Evolutionary conservation across 2,888 invertebrate genomes (phyloP), one percentile per base, ranked within the genome.

Genomic region (Neoascia interrupta): DNA sequence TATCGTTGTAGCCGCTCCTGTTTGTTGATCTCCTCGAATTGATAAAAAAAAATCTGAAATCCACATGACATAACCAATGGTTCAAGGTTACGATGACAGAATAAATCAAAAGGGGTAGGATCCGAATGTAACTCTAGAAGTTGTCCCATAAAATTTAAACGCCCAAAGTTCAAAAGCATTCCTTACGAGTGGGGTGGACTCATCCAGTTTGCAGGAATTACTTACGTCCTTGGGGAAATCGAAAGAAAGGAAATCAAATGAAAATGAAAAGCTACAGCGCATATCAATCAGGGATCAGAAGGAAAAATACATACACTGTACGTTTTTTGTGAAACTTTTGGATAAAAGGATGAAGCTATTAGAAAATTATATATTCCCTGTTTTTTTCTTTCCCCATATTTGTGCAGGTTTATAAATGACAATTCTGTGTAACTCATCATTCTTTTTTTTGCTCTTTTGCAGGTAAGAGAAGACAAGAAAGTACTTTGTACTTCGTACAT

Each of bases 81-180:
- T n/a, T n/a, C n/a, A n/a, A n/a, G n/a, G n/a, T n/a, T n/a, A n/a
- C n/a, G n/a, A n/a, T n/a, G n/a, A n/a, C n/a, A n/a, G n/a, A n/a
- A 26, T 45, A 34, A 53, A 54, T 54, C 64, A 23, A 63, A 63
- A 23, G 2, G 53, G 64, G 36, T 36, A 34, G 23, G 16, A 23
- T 23, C 15, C 36, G 47, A 36, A 45, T 47, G 45, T 10, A 23
- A 23, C 18, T 47, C n/a, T n/a, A 16, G 21, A 45, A 23, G 34
- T 21, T 45, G 23, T 58, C 36, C 36, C 23, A 16, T 60, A 34
- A 60, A 36, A 45, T 45, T 23, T 60, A 60, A 60, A 26, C 60
- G 47, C 16, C 11, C 45, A 16, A 47, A 60, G 45, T 45, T 60
- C 45, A 21, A 34, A 21, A 10, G 23, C 36, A 34, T 36, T 60